phyloP scores from a whole-genome alignment of 2,888 invertebrate species.

The Bembecia ichneumoniformis region DNA sequence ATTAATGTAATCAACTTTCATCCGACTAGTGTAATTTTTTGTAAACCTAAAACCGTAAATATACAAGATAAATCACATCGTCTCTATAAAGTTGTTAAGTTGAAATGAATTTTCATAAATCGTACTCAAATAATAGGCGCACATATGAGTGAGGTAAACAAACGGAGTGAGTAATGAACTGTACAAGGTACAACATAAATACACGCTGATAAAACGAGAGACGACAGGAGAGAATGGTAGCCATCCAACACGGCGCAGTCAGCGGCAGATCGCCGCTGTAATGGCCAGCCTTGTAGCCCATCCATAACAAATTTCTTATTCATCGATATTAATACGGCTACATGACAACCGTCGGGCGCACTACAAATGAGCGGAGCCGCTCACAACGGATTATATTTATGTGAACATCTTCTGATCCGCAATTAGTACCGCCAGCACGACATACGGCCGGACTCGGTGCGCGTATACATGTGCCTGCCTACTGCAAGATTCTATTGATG shows the following conservation, averaged over 20 bases:
- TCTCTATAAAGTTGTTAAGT: neutral
- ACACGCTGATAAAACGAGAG: constrained; percentile 47
- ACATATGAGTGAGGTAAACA: constrained; percentile 18
- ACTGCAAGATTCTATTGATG: neutral
- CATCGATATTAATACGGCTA: constrained; percentile 68
- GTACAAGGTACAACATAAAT: constrained; percentile 44
- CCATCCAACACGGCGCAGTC: constrained; percentile 33
- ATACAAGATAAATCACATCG: neutral
- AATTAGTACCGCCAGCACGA: constrained; percentile 40
- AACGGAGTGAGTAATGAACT: constrained; percentile 35
- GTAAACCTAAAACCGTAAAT: neutral
- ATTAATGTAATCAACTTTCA: neutral
- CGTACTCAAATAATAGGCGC: constrained; percentile 23
- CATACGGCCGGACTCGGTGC: neutral
- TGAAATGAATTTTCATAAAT: constrained; percentile 5
- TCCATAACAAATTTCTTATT: constrained; percentile 71
- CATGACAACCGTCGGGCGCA: constrained; percentile 63
- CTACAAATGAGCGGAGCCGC: constrained; percentile 64
- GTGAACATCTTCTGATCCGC: constrained; percentile 60
- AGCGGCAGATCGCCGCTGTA: constrained; percentile 44
- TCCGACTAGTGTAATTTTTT: too few relatives aligned
- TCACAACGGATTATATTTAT: constrained; percentile 64
- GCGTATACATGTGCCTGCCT: neutral
- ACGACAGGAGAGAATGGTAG: constrained; percentile 53
- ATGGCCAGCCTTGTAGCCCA: constrained; percentile 63